Evolutionary conservation across 2,113 vertebrate genomes (phyloP).

Genomic region (Solenodon paradoxus): DNA sequence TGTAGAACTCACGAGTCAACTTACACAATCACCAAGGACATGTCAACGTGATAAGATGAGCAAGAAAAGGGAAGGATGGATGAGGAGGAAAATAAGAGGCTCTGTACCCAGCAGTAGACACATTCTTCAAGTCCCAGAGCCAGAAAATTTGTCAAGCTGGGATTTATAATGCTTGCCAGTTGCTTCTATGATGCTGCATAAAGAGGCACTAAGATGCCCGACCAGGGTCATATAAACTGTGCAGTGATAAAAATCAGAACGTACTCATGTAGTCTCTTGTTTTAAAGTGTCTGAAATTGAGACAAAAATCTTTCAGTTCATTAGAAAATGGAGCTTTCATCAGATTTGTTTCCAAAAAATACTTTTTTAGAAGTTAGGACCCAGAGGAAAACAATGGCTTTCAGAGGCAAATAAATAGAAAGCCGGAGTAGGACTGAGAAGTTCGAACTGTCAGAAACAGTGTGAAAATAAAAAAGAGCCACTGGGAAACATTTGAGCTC

Average conservation of each 20-base stretch:
- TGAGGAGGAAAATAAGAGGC: rapidly evolving
- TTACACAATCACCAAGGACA: neutral
- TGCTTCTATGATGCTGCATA: neutral
- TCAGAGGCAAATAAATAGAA: neutral
- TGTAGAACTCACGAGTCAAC: neutral
- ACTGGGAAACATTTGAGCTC: neutral
- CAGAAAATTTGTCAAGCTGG: neutral
- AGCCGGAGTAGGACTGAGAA: neutral
- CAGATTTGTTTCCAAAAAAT: neutral
- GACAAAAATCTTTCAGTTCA: neutral
- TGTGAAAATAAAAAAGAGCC: neutral
- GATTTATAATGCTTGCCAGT: no score
- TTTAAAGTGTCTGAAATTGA: neutral
- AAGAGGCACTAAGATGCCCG: rapidly evolving
- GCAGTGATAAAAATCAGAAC: neutral
- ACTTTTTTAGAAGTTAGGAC: neutral
- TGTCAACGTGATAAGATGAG: neutral
- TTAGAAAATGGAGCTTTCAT: neutral
- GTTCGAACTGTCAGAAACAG: neutral
- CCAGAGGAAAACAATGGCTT: neutral
- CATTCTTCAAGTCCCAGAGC: neutral
- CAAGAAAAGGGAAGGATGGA: neutral
- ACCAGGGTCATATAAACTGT: rapidly evolving
- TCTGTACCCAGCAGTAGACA: rapidly evolving
- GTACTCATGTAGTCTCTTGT: neutral